These are phyloP conservation scores for Elephas maximus DNA, from an alignment of 2,113 vertebrate genomes.

Conservation along the genomic window DNA sequence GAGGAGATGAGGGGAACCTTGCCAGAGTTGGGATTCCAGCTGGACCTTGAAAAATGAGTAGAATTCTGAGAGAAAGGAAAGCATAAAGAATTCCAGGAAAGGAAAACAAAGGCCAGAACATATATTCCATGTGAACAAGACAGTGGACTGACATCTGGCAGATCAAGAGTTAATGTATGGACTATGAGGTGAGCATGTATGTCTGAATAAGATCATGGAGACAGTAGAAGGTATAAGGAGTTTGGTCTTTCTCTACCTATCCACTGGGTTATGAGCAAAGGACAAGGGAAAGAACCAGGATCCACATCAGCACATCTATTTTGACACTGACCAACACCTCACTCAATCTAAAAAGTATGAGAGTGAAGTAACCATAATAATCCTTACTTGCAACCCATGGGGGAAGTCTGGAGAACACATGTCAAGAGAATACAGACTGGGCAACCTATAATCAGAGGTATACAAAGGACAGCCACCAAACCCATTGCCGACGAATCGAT, in stretches of 20 bases:
- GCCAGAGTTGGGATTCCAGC: neutral
- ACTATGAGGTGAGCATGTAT: neutral
- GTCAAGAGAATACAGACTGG: neutral
- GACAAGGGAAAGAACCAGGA: neutral
- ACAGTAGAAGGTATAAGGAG: neutral
- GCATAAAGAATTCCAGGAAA: neutral
- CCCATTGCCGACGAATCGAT: no score
- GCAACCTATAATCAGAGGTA: neutral
- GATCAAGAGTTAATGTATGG: neutral
- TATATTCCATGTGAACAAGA: neutral
- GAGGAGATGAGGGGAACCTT: neutral
- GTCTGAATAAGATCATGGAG: neutral
- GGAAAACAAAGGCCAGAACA: neutral
- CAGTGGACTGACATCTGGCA: neutral
- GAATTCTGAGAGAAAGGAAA: constrained; percentile 29
- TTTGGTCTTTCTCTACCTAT: neutral
- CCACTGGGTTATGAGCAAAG: neutral
- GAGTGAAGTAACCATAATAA: constrained; percentile 12
- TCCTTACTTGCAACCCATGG: neutral
- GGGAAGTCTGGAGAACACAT: neutral
- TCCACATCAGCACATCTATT: neutral
- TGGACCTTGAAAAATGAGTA: neutral
- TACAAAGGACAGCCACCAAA: neutral
- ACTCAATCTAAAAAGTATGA: neutral
- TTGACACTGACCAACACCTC: neutral